Conservation (phyloP, 2,113 vertebrate genomes). For the Hoplias malabaricus region DNA sequence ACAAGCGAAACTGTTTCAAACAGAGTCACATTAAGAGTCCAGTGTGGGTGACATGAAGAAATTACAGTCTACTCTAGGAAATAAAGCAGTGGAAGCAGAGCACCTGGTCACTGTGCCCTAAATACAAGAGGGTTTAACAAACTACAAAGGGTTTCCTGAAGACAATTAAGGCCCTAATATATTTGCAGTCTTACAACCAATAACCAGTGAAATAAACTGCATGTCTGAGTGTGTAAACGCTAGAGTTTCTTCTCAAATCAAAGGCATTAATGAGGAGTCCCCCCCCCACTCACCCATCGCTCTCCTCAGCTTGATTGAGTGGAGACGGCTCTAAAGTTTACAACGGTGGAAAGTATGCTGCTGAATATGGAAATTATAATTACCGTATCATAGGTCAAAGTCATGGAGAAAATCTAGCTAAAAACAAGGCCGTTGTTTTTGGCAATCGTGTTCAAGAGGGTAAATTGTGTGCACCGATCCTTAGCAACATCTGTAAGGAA, state of each 20-base stretch:
- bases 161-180: too few relatives aligned
- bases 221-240: too few relatives aligned
- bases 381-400: background rate
- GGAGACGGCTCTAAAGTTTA: constrained; percentile 1
- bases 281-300: too few relatives aligned
- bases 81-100: background rate
- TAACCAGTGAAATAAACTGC: too few relatives aligned
- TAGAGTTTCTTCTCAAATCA: too few relatives aligned
- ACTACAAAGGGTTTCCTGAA: background rate
- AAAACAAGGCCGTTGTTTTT: constrained; percentile 32
- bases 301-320: background rate
- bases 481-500: constrained; percentile 32
- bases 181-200: too few relatives aligned
- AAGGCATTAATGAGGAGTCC: too few relatives aligned
- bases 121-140: background rate
- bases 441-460: background rate
- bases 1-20: background rate
- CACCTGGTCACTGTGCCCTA: background rate
- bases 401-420: background rate
- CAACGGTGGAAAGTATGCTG: constrained; percentile 12
- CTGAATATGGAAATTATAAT: constrained; percentile 19
- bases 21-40: constrained; percentile 5
- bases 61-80: constrained; percentile 6
- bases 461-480: constrained; percentile 25
- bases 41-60: background rate